A percentile compares a stretch with the other conserved stretches of the same genome.
Evolutionary conservation across 2,888 invertebrate species (phyloP).

Genomic region (Eugnorisma glareosa): DNA sequence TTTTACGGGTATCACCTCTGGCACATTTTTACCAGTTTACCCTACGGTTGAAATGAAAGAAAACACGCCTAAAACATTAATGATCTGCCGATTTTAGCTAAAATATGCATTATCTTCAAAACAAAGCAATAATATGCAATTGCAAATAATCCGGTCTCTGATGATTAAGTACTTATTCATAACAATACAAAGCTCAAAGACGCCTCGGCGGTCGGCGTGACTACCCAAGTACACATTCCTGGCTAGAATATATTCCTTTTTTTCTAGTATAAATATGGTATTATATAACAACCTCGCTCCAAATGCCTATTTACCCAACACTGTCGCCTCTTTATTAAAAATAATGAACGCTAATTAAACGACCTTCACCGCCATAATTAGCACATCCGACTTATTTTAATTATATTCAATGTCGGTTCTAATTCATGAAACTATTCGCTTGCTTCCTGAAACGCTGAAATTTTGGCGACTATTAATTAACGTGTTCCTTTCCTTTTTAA

Average conservation of each 20-base stretch:
- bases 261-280: conserved; percentile 27
- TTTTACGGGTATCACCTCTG: neutral
- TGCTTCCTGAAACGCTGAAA: conserved; percentile 64
- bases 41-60: too few species aligned
- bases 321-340: conserved; percentile 72
- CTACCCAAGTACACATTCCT: neutral
- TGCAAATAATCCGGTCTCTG: too few species aligned
- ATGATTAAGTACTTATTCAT: neutral
- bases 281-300: conserved; percentile 73
- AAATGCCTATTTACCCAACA: conserved; percentile 64
- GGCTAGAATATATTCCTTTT: neutral
- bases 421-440: conserved; percentile 67
- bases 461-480: conserved; percentile 52
- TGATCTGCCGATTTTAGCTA: too few species aligned
- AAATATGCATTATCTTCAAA: too few species aligned
- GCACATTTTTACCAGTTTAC: neutral
- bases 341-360: conserved; percentile 79
- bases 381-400: conserved; percentile 79
- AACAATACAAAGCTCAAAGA: neutral
- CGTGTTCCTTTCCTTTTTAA: neutral
- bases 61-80: too few species aligned
- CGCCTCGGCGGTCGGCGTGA: neutral
- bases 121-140: too few species aligned
- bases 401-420: conserved; percentile 76
- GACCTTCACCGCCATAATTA: conserved; percentile 81